Evolutionary conservation across 2,113 vertebrate species (phyloP), one percentile per base, ranked within the genome.

Genomic region (Leptocoma aspasia): DNA sequence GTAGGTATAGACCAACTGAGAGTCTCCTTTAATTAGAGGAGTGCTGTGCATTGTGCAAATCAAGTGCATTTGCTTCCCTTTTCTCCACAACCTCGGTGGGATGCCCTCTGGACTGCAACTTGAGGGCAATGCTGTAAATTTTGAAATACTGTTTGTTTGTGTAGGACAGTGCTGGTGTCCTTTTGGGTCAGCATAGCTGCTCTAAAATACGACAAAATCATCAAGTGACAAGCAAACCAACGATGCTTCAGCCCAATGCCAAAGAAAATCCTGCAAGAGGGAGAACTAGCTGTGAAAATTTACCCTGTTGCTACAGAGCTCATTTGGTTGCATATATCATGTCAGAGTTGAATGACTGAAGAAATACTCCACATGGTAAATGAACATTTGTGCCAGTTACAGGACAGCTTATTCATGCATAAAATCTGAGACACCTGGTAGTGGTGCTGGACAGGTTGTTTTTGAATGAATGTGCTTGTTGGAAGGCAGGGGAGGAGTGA

Each of bases 221-320:
- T 28, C 33, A 54, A 50, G 50, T 76, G 44, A 44, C 53, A 54
- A 86, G 84, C 61, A 75, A 76, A 41, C 19, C 18, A 14, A 37
- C 0, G 1, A 59, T 73, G 56, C 64, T 75, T 86, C 63, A 78
- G 33, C 64, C 27, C 13, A 23, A 24, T 84, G 60, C 64, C 54
- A 71, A 45, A 86, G 72, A 87, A 96, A 94, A 96, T 57, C 57
- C 44, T 91, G 41, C 69, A 88, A 68, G 93, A 93, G 52, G 56
- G 54, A 95, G 89, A 96, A 66, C 90, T 65, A 87, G 35, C 56
- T 81, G 28, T 65, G 83, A 70, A 77, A 47, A 79, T 39, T 69
- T 90, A 69, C 56, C 81, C 69, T 78, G 82, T 92, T 92, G 89
- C 75, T 89, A 85, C 60, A 5, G 91, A 83, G 60, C 42, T 71